phyloP scores from a whole-genome alignment of 2,797 vertebrate species.

The Mus minutoides region DNA sequence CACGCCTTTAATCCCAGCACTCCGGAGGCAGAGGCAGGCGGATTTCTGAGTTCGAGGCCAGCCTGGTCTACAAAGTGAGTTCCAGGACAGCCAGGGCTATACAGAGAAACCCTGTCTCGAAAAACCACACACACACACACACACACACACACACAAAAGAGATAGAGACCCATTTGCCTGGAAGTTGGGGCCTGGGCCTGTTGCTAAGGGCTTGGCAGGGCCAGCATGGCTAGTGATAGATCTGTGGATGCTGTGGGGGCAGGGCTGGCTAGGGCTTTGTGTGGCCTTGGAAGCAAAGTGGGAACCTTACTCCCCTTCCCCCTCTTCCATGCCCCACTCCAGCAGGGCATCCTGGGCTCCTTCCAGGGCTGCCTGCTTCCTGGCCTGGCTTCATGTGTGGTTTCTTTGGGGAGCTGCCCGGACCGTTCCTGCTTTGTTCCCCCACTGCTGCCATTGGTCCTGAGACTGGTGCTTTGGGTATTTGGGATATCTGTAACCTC shows the following conservation, averaged over 20 bases:
- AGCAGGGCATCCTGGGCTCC: not conserved
- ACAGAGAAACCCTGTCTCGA: too few species aligned
- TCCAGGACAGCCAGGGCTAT: too few species aligned
- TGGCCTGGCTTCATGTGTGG: not conserved
- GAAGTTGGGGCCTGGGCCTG: not conserved
- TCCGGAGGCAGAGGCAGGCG: too few species aligned
- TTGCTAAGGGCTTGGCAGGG: not conserved
- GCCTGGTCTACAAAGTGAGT: too few species aligned
- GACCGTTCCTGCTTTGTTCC: slow-evolving; percentile 61
- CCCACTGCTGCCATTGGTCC: slow-evolving; percentile 33
- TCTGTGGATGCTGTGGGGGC: slow-evolving; percentile 7
- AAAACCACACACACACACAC: too few species aligned
- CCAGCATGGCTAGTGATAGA: not conserved
- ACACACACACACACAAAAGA: too few species aligned
- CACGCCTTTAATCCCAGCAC: too few species aligned
- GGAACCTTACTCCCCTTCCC: not conserved
- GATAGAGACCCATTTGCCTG: not conserved
- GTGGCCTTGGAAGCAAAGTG: slow-evolving; percentile 53
- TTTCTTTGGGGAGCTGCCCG: not conserved
- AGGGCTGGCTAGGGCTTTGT: not conserved
- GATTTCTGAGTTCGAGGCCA: too few species aligned
- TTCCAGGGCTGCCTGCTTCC: slow-evolving; percentile 10
- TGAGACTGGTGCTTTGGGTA: slow-evolving; percentile 59
- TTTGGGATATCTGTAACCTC: slow-evolving; percentile 61
- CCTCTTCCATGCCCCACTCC: not conserved